These are phyloP conservation scores for Ctenicera cuprea DNA, from an alignment of 2,888 invertebrate species.

Conservation along the genomic window DNA sequence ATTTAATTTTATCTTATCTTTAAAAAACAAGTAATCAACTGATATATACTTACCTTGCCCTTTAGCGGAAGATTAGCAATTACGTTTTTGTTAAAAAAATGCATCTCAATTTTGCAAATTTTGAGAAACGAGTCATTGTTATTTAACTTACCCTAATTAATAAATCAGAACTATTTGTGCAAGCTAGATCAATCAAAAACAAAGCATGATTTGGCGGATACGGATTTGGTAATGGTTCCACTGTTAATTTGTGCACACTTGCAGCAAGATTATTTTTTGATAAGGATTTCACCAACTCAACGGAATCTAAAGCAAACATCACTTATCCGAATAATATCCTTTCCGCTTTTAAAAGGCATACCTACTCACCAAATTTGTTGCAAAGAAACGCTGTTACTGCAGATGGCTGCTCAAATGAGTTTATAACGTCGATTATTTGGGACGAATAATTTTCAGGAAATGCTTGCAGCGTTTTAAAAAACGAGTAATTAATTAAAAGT, in stretches of 20 bases:
- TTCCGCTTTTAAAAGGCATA: background rate
- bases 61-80: background rate
- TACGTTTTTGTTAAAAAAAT: background rate
- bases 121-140: background rate
- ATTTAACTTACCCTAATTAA: constrained; percentile 66
- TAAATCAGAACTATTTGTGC: constrained; percentile 65
- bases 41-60: background rate
- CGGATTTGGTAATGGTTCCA: constrained; percentile 44
- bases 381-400: constrained; percentile 58
- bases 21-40: background rate
- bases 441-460: background rate
- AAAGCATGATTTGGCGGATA: constrained; percentile 65
- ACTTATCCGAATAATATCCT: background rate
- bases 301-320: constrained; percentile 55
- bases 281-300: constrained; percentile 54
- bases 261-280: constrained; percentile 49
- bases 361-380: constrained; percentile 57
- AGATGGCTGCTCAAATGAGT: constrained; percentile 39
- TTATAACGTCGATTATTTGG: constrained; percentile 40
- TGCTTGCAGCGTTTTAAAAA: background rate
- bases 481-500: background rate
- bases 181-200: constrained; percentile 71
- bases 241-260: constrained; percentile 51
- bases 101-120: background rate
- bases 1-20: constrained; percentile 5